Base-by-base conservation (phyloP, 2,797 vertebrate genomes). In the Petrocephalus schoutedeni region DNA sequence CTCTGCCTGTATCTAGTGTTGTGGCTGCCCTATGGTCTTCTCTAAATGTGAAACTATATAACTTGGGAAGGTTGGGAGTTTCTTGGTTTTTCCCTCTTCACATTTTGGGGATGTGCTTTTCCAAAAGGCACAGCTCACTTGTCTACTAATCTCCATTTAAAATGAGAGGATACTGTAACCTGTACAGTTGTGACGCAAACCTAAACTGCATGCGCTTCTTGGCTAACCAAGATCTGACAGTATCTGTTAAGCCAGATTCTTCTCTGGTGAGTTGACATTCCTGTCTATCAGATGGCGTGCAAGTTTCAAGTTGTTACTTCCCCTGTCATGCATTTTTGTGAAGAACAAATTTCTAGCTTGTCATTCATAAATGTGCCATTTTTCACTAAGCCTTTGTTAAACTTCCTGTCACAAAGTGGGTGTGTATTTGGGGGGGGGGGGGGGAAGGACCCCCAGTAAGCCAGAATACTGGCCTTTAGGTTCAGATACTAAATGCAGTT, bases 191-290 rank as follows among this genome's bases (percentile, higher is more conserved):
- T 67, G 64, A 71, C 64, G 64, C 28, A 71, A 36, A 32, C 28
- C 49, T 0, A 36, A 32, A 28, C 4, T 32, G 10, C 64, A 36
- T 36, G 12, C 28, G 49, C 49, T 51, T 71, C 64, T 14, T 36
- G 14, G 10, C 64, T 71, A 71, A 36, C 64, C 21, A 54, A 84
- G n/a, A 28, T 56, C 82, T 56, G 10, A 5, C 12, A 1, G 45
- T 61, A 88, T 87, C 1, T 87, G 90, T 87, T 85, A 7, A 45
- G 53, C 57, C 12, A 36, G 74, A 89, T 89, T 87, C 87, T 89
- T 49, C 32, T 88, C 57, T 28, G 64, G 14, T 86, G 49, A 83
- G 32, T 51, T 53, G 61, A 36, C 28, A 71, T 82, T 56, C 57
- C 36, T 57, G 21, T 53, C 14, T 86, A 77, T 21, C 58, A 23